Percentiles rank a stretch among this genome's conserved stretches.
phyloP scores from a whole-genome alignment of 2,888 invertebrate species.

The Odontocolon sp. region DNA sequence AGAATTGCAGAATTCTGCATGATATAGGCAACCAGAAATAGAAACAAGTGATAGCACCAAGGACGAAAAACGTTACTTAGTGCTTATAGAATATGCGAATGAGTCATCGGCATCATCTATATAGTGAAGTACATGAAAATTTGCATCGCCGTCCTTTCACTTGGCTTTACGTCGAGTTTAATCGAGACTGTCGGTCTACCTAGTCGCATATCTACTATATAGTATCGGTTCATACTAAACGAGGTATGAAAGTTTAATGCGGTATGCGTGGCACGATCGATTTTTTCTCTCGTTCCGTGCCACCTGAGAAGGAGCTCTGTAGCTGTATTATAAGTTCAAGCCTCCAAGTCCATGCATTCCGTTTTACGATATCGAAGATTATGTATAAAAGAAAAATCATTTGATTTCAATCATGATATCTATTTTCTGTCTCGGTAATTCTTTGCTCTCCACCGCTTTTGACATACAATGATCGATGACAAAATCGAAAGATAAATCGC shows the following conservation, averaged over 20 bases:
- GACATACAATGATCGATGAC: slow-evolving; percentile 2
- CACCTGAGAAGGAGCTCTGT: neutral
- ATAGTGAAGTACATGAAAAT: slow-evolving; percentile 2
- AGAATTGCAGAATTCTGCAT: neutral
- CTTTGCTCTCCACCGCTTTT: neutral
- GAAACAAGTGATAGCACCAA: slow-evolving; percentile 44
- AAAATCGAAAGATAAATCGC: neutral
- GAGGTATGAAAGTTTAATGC: slow-evolving; percentile 41
- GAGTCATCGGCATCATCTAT: slow-evolving; percentile 46
- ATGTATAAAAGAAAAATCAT: neutral
- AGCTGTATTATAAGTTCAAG: neutral
- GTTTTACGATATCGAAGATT: neutral
- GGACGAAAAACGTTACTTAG: slow-evolving; percentile 45
- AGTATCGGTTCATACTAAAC: slow-evolving; percentile 4
- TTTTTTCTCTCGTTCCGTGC: slow-evolving; percentile 33
- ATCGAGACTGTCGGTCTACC: slow-evolving; percentile 10
- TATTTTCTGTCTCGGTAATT: neutral
- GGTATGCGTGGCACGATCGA: slow-evolving; percentile 47
- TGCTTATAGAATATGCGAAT: neutral
- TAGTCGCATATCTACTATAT: neutral
- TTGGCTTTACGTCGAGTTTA: neutral
- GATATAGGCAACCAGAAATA: neutral
- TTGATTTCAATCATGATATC: neutral
- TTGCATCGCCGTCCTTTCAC: slow-evolving; percentile 50
- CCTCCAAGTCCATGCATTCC: neutral